These are phyloP conservation scores for Synergus japonicus DNA, from an alignment of 2,888 invertebrate genomes.

Conservation along the genomic window DNA sequence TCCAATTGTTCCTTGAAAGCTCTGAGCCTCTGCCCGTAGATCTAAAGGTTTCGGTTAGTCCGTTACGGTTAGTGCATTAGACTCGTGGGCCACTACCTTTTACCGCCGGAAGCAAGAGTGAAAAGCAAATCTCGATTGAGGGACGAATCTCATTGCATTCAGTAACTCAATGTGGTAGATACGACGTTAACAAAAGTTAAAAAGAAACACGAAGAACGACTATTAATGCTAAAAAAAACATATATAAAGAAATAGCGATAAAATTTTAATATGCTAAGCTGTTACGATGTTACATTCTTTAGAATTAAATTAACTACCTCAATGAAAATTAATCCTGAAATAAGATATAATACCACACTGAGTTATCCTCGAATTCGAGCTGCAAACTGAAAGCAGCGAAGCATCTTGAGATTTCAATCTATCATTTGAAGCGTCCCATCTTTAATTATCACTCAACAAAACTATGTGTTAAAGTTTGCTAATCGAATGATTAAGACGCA, in stretches of 20 bases:
- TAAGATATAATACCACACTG: constrained; percentile 57
- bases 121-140: constrained; percentile 37
- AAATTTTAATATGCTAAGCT: constrained; percentile 6
- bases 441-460: constrained; percentile 66
- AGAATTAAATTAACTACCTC: constrained; percentile 8
- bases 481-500: constrained; percentile 53
- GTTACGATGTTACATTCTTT: neutral
- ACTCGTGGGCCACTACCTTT: constrained; percentile 63
- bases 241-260: neutral
- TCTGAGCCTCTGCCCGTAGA: constrained; percentile 91
- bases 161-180: constrained; percentile 66
- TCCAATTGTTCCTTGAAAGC: constrained; percentile 91
- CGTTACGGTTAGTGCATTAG: constrained; percentile 79
- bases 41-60: constrained; percentile 85
- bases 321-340: constrained; percentile 25
- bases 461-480: constrained; percentile 48
- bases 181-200: constrained; percentile 4
- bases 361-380: constrained; percentile 51
- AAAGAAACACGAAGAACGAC: neutral
- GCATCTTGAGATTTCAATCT: constrained; percentile 48
- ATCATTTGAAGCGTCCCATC: constrained; percentile 57
- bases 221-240: neutral
- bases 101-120: constrained; percentile 32
- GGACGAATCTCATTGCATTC: constrained; percentile 43
- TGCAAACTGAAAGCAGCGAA: constrained; percentile 53